These are phyloP conservation scores for Bos javanicus DNA, from an alignment of 2,113 vertebrate genomes.

Conservation along the genomic window DNA sequence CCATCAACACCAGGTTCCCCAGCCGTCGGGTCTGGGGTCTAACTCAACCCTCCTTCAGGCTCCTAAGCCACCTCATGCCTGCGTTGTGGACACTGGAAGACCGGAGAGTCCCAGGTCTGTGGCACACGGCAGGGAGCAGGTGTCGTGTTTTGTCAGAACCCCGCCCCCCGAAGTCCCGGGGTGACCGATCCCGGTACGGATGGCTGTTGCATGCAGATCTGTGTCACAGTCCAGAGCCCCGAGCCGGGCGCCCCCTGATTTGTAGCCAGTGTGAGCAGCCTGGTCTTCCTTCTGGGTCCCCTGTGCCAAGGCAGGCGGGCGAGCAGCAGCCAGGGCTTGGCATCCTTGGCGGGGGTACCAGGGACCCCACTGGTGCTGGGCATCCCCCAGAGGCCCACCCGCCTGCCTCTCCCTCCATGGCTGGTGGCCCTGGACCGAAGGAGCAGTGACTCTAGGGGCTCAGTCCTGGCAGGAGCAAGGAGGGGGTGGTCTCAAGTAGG, in stretches of 20 bases:
- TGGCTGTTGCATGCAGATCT: background rate
- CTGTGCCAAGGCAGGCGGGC: rapidly evolving
- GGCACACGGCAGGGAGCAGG: background rate
- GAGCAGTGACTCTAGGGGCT: background rate
- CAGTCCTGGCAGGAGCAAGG: background rate
- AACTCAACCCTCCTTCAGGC: background rate
- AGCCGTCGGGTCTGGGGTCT: background rate
- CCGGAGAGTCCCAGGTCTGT: rapidly evolving
- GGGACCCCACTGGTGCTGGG: background rate
- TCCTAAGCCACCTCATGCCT: rapidly evolving
- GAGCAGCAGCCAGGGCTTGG: background rate
- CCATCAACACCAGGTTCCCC: rapidly evolving
- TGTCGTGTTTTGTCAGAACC: background rate
- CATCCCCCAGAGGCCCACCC: background rate
- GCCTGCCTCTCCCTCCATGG: background rate
- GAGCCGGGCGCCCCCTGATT: background rate
- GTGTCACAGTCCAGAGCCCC: background rate
- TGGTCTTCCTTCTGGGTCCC: rapidly evolving
- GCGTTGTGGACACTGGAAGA: rapidly evolving
- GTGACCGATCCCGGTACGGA: rapidly evolving
- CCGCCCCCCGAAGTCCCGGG: no score
- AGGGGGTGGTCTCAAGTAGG: background rate
- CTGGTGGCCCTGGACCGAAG: background rate
- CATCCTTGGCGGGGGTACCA: rapidly evolving
- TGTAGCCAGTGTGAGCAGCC: background rate